These are phyloP conservation scores for Madoqua kirkii DNA, from an alignment of 2,113 vertebrate genomes.

Conservation along the genomic window DNA sequence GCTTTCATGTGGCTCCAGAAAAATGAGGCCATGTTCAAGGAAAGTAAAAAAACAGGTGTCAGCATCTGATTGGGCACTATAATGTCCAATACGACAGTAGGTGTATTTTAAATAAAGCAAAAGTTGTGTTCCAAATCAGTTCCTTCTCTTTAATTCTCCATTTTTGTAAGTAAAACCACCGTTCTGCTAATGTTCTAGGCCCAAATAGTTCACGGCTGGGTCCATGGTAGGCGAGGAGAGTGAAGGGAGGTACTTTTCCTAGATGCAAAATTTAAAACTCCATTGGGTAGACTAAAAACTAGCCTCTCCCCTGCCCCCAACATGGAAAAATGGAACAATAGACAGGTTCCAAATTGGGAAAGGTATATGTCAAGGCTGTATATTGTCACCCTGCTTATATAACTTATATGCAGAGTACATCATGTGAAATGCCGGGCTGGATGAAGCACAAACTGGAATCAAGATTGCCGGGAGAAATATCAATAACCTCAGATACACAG, in stretches of 20 bases:
- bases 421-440: not conserved
- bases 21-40: not conserved
- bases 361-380: not conserved
- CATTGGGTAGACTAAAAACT: not conserved
- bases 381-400: not conserved
- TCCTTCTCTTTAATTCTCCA: not conserved
- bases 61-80: not conserved
- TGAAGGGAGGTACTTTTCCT: not conserved
- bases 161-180: not conserved
- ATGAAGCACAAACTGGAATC: not conserved
- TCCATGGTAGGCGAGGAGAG: not conserved
- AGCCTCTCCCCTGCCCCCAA: not conserved
- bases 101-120: not conserved
- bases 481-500: not conserved
- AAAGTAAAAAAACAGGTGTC: not conserved
- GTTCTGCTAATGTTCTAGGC: not conserved
- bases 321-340: not conserved
- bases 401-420: not conserved
- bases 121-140: not conserved
- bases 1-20: not conserved
- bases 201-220: not conserved
- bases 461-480: not conserved
- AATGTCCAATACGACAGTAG: not conserved
- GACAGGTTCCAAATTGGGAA: not conserved
- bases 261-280: not conserved